Evolutionary conservation across 2,888 invertebrate species (phyloP).

Genomic region (Drosophila monieri): DNA sequence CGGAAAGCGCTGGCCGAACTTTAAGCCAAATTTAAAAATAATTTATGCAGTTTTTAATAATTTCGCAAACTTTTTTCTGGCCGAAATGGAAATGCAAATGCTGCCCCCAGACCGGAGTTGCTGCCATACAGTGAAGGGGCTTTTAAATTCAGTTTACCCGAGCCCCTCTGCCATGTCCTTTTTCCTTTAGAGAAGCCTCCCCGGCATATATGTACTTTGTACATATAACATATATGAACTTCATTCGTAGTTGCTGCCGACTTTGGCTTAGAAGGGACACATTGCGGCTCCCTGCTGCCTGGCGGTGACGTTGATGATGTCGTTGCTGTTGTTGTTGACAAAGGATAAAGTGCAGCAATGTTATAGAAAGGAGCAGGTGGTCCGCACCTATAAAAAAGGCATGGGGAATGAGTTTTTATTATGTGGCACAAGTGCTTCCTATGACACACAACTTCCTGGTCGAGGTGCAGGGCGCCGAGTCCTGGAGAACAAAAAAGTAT

Average conservation of each 20-base stretch:
- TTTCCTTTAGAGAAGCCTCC: constrained; percentile 5
- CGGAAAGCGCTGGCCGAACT: neutral
- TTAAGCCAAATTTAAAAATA: constrained; percentile 9
- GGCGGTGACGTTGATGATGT: constrained; percentile 40
- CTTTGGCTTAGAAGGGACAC: constrained; percentile 63
- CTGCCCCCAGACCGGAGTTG: constrained; percentile 13
- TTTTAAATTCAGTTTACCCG: constrained; percentile 25
- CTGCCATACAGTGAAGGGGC: constrained; percentile 5
- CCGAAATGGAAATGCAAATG: constrained; percentile 21
- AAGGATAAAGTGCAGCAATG: constrained; percentile 66
- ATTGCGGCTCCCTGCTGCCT: constrained; percentile 54
- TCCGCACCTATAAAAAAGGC: constrained; percentile 32
- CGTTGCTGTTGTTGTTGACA: constrained; percentile 59
- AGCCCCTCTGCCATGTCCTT: neutral
- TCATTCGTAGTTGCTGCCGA: constrained; percentile 40
- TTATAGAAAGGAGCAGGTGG: constrained; percentile 24
- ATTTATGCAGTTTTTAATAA: constrained; percentile 16
- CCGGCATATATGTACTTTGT: neutral
- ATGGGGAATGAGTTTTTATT: constrained; percentile 63
- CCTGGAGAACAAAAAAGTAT: constrained; percentile 10
- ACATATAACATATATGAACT: constrained; percentile 27
- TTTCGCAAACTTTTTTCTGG: constrained; percentile 11
- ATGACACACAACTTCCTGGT: constrained; percentile 68
- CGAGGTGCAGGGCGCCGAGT: constrained; percentile 22
- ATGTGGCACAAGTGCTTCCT: constrained; percentile 78